phyloP scores from a whole-genome alignment of 1,140 invertebrate species.

The Cheumatopsyche charites region DNA sequence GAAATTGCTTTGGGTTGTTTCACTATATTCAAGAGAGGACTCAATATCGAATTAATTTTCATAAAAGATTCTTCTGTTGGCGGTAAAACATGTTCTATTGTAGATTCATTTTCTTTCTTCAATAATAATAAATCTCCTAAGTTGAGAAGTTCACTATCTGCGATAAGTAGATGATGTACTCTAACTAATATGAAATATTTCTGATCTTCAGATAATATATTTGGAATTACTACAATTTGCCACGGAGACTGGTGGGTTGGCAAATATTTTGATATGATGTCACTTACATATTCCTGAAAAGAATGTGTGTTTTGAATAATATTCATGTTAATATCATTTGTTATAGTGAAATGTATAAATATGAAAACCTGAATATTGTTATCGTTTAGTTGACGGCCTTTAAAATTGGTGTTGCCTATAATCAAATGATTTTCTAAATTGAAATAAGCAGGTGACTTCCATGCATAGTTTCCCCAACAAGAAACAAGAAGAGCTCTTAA shows the following conservation, averaged over 20 bases:
- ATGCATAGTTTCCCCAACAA: slow-evolving; percentile 73
- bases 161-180: slow-evolving; percentile 76
- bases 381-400: slow-evolving; percentile 71
- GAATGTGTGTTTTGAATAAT: background rate
- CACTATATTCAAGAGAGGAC: slow-evolving; percentile 65
- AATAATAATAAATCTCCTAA: slow-evolving; percentile 77
- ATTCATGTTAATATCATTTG: background rate
- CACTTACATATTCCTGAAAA: slow-evolving; percentile 76
- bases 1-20: slow-evolving; percentile 69
- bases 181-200: slow-evolving; percentile 75
- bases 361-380: slow-evolving; percentile 71
- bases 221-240: slow-evolving; percentile 79
- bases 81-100: slow-evolving; percentile 4
- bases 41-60: slow-evolving; percentile 51
- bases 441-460: slow-evolving; percentile 65
- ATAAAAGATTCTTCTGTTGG: background rate
- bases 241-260: slow-evolving; percentile 73
- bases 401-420: slow-evolving; percentile 65
- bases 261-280: slow-evolving; percentile 77
- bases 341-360: too few species aligned
- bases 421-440: slow-evolving; percentile 75
- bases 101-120: slow-evolving; percentile 52
- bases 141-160: slow-evolving; percentile 70
- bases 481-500: slow-evolving; percentile 65
- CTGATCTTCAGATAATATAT: slow-evolving; percentile 60